phyloP scores from a whole-genome alignment of 1,140 invertebrate genomes.

The Thalassaphorura encarpata region DNA sequence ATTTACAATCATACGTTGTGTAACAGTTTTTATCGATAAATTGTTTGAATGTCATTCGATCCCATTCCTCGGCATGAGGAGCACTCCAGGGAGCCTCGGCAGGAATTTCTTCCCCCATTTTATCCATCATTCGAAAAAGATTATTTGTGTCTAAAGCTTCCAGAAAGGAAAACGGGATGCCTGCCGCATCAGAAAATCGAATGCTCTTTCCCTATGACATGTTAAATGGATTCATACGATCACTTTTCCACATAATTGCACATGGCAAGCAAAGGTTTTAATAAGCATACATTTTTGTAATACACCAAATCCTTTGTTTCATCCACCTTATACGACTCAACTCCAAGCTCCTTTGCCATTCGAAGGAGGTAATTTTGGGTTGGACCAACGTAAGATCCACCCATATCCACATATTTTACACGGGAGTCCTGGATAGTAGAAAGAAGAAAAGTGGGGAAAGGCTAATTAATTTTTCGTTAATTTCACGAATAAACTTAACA shows the following conservation, averaged over 20 bases:
- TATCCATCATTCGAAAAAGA: conserved; percentile 35
- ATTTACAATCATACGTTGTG: conserved; percentile 25
- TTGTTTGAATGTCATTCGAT: conserved; percentile 26
- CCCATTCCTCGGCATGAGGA: conserved; percentile 28
- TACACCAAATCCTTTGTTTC: conserved; percentile 12
- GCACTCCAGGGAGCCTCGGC: conserved; percentile 27
- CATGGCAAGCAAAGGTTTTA: not conserved
- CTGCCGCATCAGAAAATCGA: not conserved
- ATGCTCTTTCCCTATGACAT: conserved; percentile 35
- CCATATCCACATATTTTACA: conserved; percentile 31
- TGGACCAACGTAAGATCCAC: conserved; percentile 34
- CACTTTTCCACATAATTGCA: not conserved
- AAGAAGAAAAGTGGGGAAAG: not conserved
- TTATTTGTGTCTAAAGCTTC: conserved; percentile 33
- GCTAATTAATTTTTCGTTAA: not conserved
- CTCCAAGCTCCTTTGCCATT: conserved; percentile 31
- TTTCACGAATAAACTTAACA: too few species aligned
- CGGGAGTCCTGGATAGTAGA: conserved; percentile 1
- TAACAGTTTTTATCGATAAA: conserved; percentile 27
- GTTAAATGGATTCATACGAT: not conserved
- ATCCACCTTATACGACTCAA: conserved; percentile 24
- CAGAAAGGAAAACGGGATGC: conserved; percentile 34
- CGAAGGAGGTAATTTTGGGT: conserved; percentile 33
- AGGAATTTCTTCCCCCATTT: conserved; percentile 32
- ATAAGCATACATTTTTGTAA: conserved; percentile 15